Conservation (phyloP, 2,113 vertebrate genomes). For the Channa argus region DNA sequence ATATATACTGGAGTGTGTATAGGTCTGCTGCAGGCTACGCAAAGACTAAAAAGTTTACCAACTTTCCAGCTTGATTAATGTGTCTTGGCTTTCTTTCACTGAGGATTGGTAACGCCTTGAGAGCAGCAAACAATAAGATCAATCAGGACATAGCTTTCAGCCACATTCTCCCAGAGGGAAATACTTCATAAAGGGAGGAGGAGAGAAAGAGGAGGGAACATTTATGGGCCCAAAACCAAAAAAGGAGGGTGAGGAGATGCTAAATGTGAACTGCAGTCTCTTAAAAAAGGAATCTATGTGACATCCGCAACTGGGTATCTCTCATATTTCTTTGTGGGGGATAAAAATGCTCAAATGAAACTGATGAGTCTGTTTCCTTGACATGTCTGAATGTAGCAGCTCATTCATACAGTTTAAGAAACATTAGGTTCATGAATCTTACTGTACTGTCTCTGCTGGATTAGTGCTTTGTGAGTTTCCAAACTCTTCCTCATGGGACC, state of each 20-base stretch:
- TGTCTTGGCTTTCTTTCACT: slow-evolving; percentile 5
- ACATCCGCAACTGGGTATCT: not conserved
- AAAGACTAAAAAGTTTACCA: slow-evolving; percentile 14
- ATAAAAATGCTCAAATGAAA: slow-evolving; percentile 1
- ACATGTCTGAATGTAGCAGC: not conserved
- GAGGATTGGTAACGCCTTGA: slow-evolving; percentile 4
- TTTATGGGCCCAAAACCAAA: slow-evolving; percentile 24
- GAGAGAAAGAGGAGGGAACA: not conserved
- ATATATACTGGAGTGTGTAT: not conserved
- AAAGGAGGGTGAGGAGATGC: slow-evolving; percentile 4
- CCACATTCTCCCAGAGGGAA: slow-evolving; percentile 30
- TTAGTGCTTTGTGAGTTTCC: slow-evolving; percentile 41
- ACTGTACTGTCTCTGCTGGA: slow-evolving; percentile 18
- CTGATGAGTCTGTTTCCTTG: not conserved
- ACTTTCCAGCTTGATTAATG: slow-evolving; percentile 27
- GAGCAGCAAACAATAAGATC: slow-evolving; percentile 47
- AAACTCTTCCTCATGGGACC: slow-evolving; percentile 36
- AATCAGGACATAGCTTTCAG: slow-evolving; percentile 48
- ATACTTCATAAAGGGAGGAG: slow-evolving; percentile 12
- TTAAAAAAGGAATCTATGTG: too few relatives aligned
- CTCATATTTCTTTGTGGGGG: not conserved
- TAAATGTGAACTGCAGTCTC: not conserved
- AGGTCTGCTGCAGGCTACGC: not conserved
- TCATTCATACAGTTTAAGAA: not conserved
- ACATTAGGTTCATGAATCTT: slow-evolving; percentile 4